Conservation (phyloP, 1,140 invertebrate genomes). For the Platorchestia sp. region DNA sequence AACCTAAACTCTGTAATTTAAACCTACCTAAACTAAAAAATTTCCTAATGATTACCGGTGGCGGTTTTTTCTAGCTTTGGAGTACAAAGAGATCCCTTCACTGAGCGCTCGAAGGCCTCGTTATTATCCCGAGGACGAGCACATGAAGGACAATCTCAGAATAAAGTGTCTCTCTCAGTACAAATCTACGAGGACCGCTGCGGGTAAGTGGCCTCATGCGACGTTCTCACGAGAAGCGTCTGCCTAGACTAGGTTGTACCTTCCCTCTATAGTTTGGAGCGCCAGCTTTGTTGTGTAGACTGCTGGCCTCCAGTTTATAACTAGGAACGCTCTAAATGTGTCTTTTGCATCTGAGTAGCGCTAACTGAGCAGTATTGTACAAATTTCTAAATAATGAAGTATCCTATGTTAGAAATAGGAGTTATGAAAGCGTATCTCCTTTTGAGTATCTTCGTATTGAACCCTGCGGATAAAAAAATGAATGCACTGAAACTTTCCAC, state of each 20-base stretch:
- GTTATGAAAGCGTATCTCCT: not conserved
- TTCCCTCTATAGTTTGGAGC: not conserved
- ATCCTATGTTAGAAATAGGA: not conserved
- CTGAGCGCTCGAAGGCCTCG: conserved; percentile 66
- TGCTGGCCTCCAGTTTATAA: not conserved
- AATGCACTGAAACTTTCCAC: not conserved
- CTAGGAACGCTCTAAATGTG: not conserved
- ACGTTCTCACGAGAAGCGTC: not conserved
- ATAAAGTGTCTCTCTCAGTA: conserved; percentile 67
- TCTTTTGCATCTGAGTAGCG: not conserved
- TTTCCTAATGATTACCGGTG: not conserved
- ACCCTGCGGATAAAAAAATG: not conserved
- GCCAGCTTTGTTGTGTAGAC: not conserved
- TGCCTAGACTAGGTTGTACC: not conserved
- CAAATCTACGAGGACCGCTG: conserved; percentile 67
- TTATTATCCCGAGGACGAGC: conserved; percentile 67
- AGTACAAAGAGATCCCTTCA: conserved; percentile 64
- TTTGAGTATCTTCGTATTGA: not conserved
- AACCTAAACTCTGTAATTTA: not conserved
- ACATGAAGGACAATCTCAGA: conserved; percentile 67
- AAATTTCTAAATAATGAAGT: not conserved
- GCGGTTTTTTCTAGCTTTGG: conserved; percentile 63
- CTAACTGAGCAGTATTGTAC: not conserved
- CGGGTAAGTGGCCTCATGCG: conserved; percentile 62
- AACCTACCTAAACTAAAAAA: not conserved